Conservation (phyloP, 2,113 vertebrate genomes). For the Carassius gibelio region DNA sequence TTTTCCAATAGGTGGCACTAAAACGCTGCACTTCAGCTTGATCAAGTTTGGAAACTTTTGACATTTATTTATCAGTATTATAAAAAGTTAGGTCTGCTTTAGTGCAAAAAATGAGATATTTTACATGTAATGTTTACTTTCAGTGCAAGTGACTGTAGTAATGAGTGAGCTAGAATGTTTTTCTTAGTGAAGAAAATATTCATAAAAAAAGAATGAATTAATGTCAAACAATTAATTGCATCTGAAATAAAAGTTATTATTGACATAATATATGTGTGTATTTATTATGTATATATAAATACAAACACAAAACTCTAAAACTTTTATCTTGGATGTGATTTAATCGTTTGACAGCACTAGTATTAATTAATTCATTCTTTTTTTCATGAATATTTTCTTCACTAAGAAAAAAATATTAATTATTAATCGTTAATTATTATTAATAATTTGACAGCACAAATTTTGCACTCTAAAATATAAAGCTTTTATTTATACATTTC, state of each 20-base stretch:
- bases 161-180: background rate
- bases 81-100: background rate
- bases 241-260: too few relatives aligned
- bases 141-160: background rate
- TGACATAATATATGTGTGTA: too few relatives aligned
- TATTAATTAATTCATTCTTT: too few relatives aligned
- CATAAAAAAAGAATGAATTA: background rate
- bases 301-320: too few relatives aligned
- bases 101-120: background rate
- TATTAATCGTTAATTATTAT: too few relatives aligned
- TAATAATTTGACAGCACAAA: too few relatives aligned
- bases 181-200: background rate
- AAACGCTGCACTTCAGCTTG: background rate
- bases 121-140: background rate
- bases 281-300: too few relatives aligned
- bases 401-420: too few relatives aligned
- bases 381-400: too few relatives aligned
- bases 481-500: background rate
- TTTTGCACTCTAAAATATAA: background rate
- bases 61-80: background rate
- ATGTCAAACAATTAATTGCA: too few relatives aligned
- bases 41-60: background rate
- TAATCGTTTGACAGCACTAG: too few relatives aligned
- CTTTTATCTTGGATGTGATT: too few relatives aligned
- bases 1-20: slow-evolving; percentile 45